Conservation (phyloP, 2,797 vertebrate species). For the Gobionotothen gibberifrons region DNA sequence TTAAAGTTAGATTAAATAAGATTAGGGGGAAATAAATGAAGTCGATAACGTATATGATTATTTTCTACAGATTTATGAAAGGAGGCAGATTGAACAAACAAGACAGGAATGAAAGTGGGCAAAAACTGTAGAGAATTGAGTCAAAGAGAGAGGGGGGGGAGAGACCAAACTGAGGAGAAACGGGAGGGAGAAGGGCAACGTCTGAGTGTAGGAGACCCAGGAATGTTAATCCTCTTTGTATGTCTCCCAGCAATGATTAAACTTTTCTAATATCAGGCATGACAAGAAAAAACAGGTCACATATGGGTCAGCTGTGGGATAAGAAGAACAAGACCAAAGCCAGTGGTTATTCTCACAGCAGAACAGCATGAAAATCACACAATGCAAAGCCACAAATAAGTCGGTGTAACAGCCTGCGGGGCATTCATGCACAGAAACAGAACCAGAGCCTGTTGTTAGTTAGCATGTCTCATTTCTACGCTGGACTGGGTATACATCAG, state of each 20-base stretch:
- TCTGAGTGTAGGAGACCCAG: slow-evolving; percentile 78
- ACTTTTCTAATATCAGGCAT: slow-evolving; percentile 82
- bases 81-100: slow-evolving; percentile 13
- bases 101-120: slow-evolving; percentile 37
- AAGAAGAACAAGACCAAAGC: slow-evolving; percentile 62
- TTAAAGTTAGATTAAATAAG: not conserved
- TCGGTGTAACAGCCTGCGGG: slow-evolving; percentile 27
- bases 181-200: slow-evolving; percentile 70
- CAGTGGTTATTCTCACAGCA: slow-evolving; percentile 52
- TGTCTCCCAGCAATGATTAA: slow-evolving; percentile 83
- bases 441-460: slow-evolving; percentile 40
- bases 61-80: slow-evolving; percentile 18
- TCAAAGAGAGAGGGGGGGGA: slow-evolving; percentile 18
- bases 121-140: slow-evolving; percentile 37
- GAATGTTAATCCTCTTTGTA: slow-evolving; percentile 86
- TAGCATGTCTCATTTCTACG: slow-evolving; percentile 20
- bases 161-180: slow-evolving; percentile 55
- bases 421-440: slow-evolving; percentile 20
- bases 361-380: slow-evolving; percentile 51
- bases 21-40: not conserved
- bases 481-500: not conserved
- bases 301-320: slow-evolving; percentile 72
- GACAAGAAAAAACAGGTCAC: slow-evolving; percentile 77
- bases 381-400: slow-evolving; percentile 55
- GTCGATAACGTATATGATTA: not conserved